A percentile compares a stretch with the other conserved stretches of the same genome.
Evolutionary conservation across 2,113 vertebrate genomes (phyloP).

Genomic region (Odocoileus hemionus): DNA sequence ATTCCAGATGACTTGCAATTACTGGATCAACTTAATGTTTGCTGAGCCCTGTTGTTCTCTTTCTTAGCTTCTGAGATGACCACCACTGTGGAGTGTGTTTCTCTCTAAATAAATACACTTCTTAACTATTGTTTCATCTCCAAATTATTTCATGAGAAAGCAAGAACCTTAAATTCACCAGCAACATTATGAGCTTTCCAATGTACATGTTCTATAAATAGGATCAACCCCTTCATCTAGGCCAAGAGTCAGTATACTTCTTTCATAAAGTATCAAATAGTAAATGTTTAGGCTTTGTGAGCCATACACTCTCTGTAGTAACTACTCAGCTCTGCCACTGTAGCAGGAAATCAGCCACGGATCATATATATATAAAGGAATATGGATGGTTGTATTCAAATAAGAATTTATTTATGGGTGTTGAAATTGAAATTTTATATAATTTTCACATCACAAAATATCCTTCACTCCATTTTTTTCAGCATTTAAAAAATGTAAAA

Average conservation of each 20-base stretch:
- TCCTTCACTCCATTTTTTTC: conserved; percentile 23
- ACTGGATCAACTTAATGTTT: not conserved
- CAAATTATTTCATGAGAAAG: not conserved
- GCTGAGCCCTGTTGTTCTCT: not conserved
- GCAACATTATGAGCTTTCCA: not conserved
- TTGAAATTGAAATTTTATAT: conserved; percentile 54
- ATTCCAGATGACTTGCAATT: not conserved
- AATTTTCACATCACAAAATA: conserved; percentile 49
- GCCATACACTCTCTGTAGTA: not conserved
- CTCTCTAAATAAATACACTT: not conserved
- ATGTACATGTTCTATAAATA: not conserved
- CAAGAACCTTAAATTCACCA: not conserved
- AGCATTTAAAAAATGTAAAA: conserved; percentile 41
- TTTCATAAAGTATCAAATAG: not conserved
- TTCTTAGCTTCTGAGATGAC: not conserved
- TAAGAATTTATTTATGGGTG: conserved; percentile 46
- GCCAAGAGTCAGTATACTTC: not conserved
- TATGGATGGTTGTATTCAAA: not conserved
- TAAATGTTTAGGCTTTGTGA: conserved; percentile 8
- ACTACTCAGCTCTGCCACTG: not conserved
- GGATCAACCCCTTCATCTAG: not conserved
- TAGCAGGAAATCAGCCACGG: not conserved
- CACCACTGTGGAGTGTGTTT: not conserved
- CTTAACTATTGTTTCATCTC: not conserved
- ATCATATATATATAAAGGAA: conserved; percentile 9